A percentile compares a stretch with the other conserved stretches of the same genome.
phyloP scores from a whole-genome alignment of 2,113 vertebrate genomes.

The Misgurnus mizolepis region DNA sequence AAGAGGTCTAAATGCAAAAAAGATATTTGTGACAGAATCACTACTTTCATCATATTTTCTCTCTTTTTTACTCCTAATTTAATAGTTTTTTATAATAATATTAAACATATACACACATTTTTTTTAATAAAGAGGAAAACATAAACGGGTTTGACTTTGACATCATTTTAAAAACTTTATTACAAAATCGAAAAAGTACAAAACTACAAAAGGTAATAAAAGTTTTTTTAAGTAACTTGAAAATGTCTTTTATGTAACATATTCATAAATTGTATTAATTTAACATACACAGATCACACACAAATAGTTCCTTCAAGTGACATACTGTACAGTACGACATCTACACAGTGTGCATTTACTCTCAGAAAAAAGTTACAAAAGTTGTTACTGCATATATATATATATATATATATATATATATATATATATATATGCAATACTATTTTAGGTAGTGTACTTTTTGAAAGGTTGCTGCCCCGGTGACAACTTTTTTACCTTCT shows the following conservation, averaged over 20 bases:
- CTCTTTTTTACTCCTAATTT: neutral
- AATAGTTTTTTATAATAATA: neutral
- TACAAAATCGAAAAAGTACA: conserved; percentile 9
- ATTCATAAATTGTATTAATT: neutral
- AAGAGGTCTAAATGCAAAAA: neutral
- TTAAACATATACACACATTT: neutral
- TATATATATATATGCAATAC: too few species aligned
- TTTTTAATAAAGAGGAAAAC: neutral
- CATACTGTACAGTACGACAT: too few species aligned
- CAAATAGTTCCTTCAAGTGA: neutral
- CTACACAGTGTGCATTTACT: too few species aligned
- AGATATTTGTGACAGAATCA: neutral
- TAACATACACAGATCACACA: too few species aligned
- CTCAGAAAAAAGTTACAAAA: too few species aligned
- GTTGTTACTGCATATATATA: too few species aligned
- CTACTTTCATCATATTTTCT: neutral
- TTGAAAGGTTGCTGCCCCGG: too few species aligned
- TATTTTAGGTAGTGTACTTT: too few species aligned
- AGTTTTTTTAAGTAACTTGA: neutral
- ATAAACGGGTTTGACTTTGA: neutral
- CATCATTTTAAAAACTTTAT: neutral
- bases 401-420: too few species aligned
- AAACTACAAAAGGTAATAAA: neutral
- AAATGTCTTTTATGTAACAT: neutral
- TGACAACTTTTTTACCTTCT: too few species aligned